phyloP scores from a whole-genome alignment of 2,113 vertebrate genomes.

The Nesospiza acunhae region DNA sequence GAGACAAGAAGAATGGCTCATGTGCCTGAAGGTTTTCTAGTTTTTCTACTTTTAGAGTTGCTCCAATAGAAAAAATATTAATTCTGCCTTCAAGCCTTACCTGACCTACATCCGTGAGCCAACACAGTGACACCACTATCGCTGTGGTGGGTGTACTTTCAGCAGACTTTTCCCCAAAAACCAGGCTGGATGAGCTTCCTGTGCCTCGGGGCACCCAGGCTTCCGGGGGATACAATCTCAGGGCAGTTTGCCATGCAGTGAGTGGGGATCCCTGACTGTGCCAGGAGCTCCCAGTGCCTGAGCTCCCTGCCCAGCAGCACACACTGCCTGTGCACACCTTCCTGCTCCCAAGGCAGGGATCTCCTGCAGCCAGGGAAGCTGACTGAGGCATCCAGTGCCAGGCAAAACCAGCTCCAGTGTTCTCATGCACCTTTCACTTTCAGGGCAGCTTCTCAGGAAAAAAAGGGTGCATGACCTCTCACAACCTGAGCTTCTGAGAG shows the following conservation, averaged over 20 bases:
- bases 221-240: background rate
- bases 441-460: background rate
- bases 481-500: background rate
- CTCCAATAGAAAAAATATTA: background rate
- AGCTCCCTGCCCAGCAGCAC: background rate
- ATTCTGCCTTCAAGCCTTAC: background rate
- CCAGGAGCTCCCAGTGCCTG: background rate
- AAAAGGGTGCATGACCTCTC: background rate
- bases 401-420: background rate
- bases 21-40: background rate
- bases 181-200: background rate
- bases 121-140: background rate
- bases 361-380: background rate
- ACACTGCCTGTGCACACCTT: rapidly evolving
- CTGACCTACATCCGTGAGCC: background rate
- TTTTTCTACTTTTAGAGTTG: background rate
- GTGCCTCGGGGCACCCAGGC: background rate
- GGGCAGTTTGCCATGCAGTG: rapidly evolving
- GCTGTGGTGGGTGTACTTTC: background rate
- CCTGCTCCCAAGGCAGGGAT: background rate
- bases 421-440: background rate
- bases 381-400: background rate
- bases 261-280: background rate
- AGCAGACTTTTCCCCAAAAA: background rate
- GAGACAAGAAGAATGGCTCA: background rate